Percentiles rank a stretch among this genome's conserved stretches.
phyloP scores from a whole-genome alignment of 2,888 invertebrate species.

The Plutella xylostella region DNA sequence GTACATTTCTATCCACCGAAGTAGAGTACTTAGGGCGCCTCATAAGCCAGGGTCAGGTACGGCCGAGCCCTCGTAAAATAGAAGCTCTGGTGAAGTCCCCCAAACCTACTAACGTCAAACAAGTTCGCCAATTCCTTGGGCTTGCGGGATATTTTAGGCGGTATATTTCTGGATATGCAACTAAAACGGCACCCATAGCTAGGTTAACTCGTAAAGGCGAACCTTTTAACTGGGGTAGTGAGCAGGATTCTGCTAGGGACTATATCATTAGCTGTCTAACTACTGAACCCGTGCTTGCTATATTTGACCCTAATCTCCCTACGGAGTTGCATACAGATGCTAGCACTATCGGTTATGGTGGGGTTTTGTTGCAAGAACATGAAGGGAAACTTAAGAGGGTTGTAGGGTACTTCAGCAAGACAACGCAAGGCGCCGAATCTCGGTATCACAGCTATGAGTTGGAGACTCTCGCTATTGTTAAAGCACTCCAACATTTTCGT shows the following conservation, averaged over 20 bases:
- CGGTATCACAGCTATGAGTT: slow-evolving; percentile 1
- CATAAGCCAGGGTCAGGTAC: slow-evolving; percentile 12
- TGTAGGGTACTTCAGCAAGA: slow-evolving; percentile 21
- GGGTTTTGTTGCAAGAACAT: slow-evolving; percentile 19
- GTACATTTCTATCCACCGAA: background rate
- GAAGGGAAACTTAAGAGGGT: slow-evolving; percentile 8
- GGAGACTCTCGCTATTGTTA: slow-evolving; percentile 1
- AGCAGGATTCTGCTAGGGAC: slow-evolving; percentile 14
- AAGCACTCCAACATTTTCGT: background rate
- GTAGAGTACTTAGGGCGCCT: slow-evolving; percentile 11
- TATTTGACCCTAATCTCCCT: slow-evolving; percentile 16
- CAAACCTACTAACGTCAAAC: background rate
- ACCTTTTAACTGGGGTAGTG: background rate
- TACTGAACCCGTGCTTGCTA: slow-evolving; percentile 18
- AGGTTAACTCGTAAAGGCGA: background rate
- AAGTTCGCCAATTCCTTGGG: slow-evolving; percentile 10
- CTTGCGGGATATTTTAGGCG: slow-evolving; percentile 18
- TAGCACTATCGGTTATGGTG: slow-evolving; percentile 17
- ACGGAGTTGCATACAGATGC: slow-evolving; percentile 20
- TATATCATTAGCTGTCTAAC: slow-evolving; percentile 17
- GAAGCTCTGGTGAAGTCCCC: background rate
- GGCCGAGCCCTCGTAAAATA: slow-evolving; percentile 10
- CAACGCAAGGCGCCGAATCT: slow-evolving; percentile 13
- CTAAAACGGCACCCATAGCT: slow-evolving; percentile 13
- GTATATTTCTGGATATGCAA: slow-evolving; percentile 13